Percentiles rank a stretch among this genome's conserved stretches.
Conservation (phyloP, 1,140 invertebrate species). For the Lasioglossum baleicum region DNA sequence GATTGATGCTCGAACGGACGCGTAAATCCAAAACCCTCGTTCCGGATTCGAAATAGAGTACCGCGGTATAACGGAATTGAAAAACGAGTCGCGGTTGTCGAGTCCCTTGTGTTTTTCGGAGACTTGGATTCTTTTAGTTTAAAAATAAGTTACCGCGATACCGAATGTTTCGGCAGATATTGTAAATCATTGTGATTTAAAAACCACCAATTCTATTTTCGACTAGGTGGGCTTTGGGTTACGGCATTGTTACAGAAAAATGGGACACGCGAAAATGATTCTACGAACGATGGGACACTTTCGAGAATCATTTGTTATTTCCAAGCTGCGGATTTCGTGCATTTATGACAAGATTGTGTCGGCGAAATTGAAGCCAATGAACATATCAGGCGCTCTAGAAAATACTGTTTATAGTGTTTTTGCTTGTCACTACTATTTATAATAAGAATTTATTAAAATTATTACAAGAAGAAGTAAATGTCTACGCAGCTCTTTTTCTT, state of each 20-base stretch:
- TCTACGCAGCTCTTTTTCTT: too few relatives aligned
- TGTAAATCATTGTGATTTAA: conserved; percentile 9
- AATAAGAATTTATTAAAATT: too few relatives aligned
- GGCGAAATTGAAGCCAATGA: too few relatives aligned
- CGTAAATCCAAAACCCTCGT: not conserved
- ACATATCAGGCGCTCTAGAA: too few relatives aligned
- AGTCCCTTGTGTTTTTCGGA: not conserved
- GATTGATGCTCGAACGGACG: not conserved
- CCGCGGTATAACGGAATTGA: not conserved
- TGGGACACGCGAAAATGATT: not conserved
- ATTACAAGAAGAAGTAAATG: too few relatives aligned
- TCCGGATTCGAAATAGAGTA: not conserved
- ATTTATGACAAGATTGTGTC: too few relatives aligned
- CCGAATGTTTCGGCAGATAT: not conserved
- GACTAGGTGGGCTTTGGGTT: not conserved
- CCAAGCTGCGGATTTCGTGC: too few relatives aligned
- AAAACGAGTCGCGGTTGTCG: too few relatives aligned
- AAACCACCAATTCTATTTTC: not conserved
- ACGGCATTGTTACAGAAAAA: not conserved
- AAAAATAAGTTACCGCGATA: conserved; percentile 12
- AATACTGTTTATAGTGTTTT: too few relatives aligned
- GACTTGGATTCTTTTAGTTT: conserved; percentile 7
- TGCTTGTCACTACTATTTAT: too few relatives aligned
- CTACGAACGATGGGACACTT: too few relatives aligned
- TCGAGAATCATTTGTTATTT: too few relatives aligned